Evolutionary conservation across 1,140 invertebrate genomes (phyloP), one percentile per base, ranked within the genome.

Genomic region (Brachionus koreanus): DNA sequence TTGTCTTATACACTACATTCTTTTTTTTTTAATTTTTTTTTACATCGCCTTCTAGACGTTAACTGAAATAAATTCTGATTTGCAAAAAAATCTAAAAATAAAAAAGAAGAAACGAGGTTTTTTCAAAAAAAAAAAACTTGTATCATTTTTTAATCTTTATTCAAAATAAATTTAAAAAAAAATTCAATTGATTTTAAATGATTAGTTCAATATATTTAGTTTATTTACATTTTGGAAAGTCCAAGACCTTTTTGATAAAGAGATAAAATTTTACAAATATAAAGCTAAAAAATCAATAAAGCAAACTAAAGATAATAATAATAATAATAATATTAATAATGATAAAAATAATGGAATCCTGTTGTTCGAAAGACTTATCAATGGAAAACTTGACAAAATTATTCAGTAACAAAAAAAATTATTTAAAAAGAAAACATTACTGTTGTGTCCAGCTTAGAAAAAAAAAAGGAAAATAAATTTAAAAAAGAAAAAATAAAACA

Each of bases 381-480:
- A 33, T 67, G 63, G 63, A 67, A 67, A 67, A 67, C 63, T 67
- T 67, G 63, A 35, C 63, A 35, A 35, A 10, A 67, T 67, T 67
- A 67, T 67, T 67, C 63, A 67, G 63, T 67, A 23, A 67, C 63
- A 33, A 67, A 67, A 63, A n/a, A 67, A 67, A 46, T 35, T 10
- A 67, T 13, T 25, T n/a, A 67, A 67, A 67, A 33, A 13, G 13
- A 67, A 67, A 67, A 33, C 63, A 35, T 67, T 67, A 67, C 63
- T 67, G 63, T 67, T 67, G 35, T 67, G 35, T 57, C 19, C 49
- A 57, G 49, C 49, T 57, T 57, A 19, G 9, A 9, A 10, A 9
- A 57, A 57, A 52, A 49, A 49, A n/a, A 57, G 6, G 49, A 7
- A 19, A 57, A 57, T 19, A 57, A 57, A 23, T 42, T 42, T 42